Base-by-base conservation (phyloP, 2,113 vertebrate species). In the Zosterops hypoxanthus region DNA sequence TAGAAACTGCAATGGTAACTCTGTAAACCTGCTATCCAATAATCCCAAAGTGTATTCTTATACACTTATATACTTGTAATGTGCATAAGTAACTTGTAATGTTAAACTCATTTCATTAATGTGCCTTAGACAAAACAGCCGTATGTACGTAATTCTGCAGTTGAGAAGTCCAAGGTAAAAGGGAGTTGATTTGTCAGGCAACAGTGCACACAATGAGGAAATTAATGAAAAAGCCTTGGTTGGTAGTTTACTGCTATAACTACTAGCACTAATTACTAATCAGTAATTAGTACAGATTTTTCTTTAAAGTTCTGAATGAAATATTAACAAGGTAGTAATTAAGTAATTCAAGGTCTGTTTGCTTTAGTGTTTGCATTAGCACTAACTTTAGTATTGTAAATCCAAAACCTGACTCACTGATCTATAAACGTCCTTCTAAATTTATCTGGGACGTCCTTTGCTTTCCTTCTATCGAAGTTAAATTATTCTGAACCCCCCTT, bases 281-380 rank as follows among this genome's bases (percentile, higher is more conserved):
- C 88, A 66, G 44, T 11, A 86, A 77, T 52, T 68, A 77, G 72
- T 52, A 92, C 85, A 81, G 79, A 66, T 42, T 86, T 82, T 81
- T 42, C 52, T 65, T 78, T 86, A 14, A 90, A 84, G 82, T 88
- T 84, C 72, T 61, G 47, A 92, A 96, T 84, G 49, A 96, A 96
- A 95, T 73, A 95, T 92, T 96, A 96, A 92, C 77, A 86, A 95
- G 85, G 28, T 34, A 86, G 56, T 88, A 94, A 95, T 93, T 93
- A 93, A 94, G 90, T 80, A 90, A 88, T 76, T 94, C 92, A 75
- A 22, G 55, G 68, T 71, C 88, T 76, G 56, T 71, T 94, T 94
- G 68, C 64, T 93, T 93, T 92, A 78, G n/a, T 56, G 56, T 69
- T 83, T 63, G 56, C 69, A 86, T 86, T 69, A 91, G 31, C 34